A percentile compares a stretch with the other conserved stretches of the same genome.
Evolutionary conservation across 2,888 invertebrate genomes (phyloP).

Genomic region (Campaea margaritaria): DNA sequence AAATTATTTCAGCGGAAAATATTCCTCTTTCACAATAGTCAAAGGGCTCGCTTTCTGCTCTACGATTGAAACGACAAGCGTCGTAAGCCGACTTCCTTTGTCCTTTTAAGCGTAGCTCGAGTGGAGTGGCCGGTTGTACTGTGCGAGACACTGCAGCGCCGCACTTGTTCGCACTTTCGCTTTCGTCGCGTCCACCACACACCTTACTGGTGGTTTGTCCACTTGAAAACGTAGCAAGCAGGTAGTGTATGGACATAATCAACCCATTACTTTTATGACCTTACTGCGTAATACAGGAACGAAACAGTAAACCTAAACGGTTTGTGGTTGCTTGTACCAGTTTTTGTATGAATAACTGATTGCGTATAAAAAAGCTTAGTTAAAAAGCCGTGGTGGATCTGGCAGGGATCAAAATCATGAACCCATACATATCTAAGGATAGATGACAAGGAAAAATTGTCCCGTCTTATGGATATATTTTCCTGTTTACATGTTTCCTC

Average conservation of each 20-base stretch:
- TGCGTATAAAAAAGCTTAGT: too few species aligned
- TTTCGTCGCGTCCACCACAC: slow-evolving; percentile 60
- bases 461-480: not conserved
- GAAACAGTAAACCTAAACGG: slow-evolving; percentile 40
- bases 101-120: slow-evolving; percentile 55
- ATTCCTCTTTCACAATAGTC: slow-evolving; percentile 14
- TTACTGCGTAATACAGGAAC: slow-evolving; percentile 44
- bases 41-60: slow-evolving; percentile 22
- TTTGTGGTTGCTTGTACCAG: slow-evolving; percentile 27
- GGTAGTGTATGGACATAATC: slow-evolving; percentile 38
- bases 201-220: slow-evolving; percentile 36
- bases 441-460: not conserved
- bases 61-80: slow-evolving; percentile 43
- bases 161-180: slow-evolving; percentile 74
- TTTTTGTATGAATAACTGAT: slow-evolving; percentile 24
- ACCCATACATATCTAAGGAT: not conserved
- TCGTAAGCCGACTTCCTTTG: slow-evolving; percentile 58
- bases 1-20: slow-evolving; percentile 8
- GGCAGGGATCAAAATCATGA: too few species aligned
- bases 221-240: slow-evolving; percentile 37
- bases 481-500: not conserved
- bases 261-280: slow-evolving; percentile 48
- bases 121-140: slow-evolving; percentile 42
- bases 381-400: too few species aligned
- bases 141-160: slow-evolving; percentile 43